Conservation (phyloP, 1,140 invertebrate genomes). For the Brachionus plicatilis region DNA sequence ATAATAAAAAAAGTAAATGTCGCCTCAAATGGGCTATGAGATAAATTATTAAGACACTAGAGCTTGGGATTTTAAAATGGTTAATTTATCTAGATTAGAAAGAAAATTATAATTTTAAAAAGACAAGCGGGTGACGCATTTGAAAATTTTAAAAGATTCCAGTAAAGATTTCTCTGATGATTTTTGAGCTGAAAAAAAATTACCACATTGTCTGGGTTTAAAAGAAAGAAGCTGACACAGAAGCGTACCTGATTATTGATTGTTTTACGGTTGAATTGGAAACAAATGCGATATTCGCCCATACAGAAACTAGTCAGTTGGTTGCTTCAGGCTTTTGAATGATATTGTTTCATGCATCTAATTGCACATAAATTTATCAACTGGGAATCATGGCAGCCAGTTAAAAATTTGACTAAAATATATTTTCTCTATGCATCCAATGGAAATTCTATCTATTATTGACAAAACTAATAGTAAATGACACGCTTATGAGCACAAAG, state of each 20-base stretch:
- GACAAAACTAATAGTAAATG: background rate
- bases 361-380: conserved; percentile 17
- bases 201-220: background rate
- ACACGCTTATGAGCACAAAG: conserved; percentile 6
- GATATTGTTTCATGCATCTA: conserved; percentile 31
- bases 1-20: no score
- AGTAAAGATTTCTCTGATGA: background rate
- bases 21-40: no score
- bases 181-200: background rate
- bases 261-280: background rate
- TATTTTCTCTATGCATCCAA: background rate
- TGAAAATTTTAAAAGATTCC: background rate
- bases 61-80: no score
- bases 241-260: background rate
- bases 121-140: background rate
- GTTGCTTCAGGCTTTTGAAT: background rate
- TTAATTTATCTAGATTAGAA: no score
- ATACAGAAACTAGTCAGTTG: background rate
- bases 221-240: background rate
- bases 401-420: background rate
- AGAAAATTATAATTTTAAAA: no score
- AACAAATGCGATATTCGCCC: background rate
- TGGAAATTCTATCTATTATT: background rate
- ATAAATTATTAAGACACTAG: no score
- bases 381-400: background rate